Evolutionary conservation across 1,140 invertebrate species (phyloP).

Genomic region (Ectropis grisescens): DNA sequence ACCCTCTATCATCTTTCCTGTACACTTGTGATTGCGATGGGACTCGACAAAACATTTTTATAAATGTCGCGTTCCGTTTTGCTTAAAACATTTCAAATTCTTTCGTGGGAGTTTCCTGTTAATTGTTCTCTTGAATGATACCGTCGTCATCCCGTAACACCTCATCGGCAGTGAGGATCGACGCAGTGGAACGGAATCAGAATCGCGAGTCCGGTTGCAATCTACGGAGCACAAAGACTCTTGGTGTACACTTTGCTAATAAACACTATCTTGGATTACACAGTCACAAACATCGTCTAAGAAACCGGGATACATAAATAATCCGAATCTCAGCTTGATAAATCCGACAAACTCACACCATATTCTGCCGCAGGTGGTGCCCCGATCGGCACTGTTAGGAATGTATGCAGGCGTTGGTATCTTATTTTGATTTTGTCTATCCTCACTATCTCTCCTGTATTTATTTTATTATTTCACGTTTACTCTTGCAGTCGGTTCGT

Average conservation of each 20-base stretch:
- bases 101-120: too few relatives aligned
- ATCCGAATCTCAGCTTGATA: too few relatives aligned
- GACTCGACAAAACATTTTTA: conserved; percentile 41
- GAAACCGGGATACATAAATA: too few relatives aligned
- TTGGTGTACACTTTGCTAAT: conserved; percentile 70
- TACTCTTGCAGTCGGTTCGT: conserved; percentile 1
- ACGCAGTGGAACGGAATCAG: conserved; percentile 23
- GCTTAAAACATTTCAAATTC: conserved; percentile 3
- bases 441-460: conserved; percentile 53
- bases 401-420: conserved; percentile 3
- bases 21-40: conserved; percentile 63
- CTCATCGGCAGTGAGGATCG: too few relatives aligned
- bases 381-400: too few relatives aligned
- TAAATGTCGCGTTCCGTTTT: conserved; percentile 19
- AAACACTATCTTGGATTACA: conserved; percentile 69
- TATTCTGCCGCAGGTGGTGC: too few relatives aligned
- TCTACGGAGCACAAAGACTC: conserved; percentile 69
- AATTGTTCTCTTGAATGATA: too few relatives aligned
- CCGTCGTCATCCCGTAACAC: too few relatives aligned
- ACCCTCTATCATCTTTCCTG: conserved; percentile 63
- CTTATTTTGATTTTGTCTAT: conserved; percentile 37
- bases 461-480: conserved; percentile 34
- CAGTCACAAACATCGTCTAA: conserved; percentile 61
- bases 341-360: too few relatives aligned
- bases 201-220: conserved; percentile 63